Evolutionary conservation across 2,113 vertebrate genomes (phyloP), one percentile per base, ranked within the genome.

Genomic region (Deroptyus accipitrinus): DNA sequence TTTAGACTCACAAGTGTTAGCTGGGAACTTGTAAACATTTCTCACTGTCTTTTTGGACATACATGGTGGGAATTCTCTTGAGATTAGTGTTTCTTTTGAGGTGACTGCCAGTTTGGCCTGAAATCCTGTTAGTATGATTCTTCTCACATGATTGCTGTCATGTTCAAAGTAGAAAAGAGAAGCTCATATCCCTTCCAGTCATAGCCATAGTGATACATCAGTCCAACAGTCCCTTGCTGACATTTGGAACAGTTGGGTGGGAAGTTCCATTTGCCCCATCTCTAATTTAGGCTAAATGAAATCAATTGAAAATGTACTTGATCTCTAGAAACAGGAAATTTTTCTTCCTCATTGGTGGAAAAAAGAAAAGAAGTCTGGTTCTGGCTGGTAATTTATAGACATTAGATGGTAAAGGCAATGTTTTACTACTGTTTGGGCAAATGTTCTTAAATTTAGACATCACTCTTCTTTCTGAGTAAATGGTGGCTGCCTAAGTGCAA

Each of bases 101-200:
- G 30, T 89, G 44, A 88, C 52, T 94, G 86, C 77, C 92, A 94
- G 81, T 82, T 92, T 84, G 77, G 57, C 88, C 70, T 89, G 49
- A 94, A 96, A 96, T 96, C 95, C 77, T 96, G 55, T 96, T 94
- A 96, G 77, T 46, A 30, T 66, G 44, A 91, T 91, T 86, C 77
- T 95, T 89, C 94, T 94, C 83, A 85, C 75, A 35, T 80, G 79
- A 88, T 68, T 75, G 55, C 61, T 94, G 83, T 93, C 83, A 83
- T 24, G 3, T 88, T 93, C 68, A 92, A 83, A 77, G 68, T 6
- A 81, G 41, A 46, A 61, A 70, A 92, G 44, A 41, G 83, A 68
- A 82, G n/a, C 25, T n/a, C 17, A 84, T 23, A 78, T 30, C 69
- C 28, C 69, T 93, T 90, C 72, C 61, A 61, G 69, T 44, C 41